A percentile compares a stretch with the other conserved stretches of the same genome.
Conservation (phyloP, 2,888 invertebrate genomes). For the Autographa gamma region DNA sequence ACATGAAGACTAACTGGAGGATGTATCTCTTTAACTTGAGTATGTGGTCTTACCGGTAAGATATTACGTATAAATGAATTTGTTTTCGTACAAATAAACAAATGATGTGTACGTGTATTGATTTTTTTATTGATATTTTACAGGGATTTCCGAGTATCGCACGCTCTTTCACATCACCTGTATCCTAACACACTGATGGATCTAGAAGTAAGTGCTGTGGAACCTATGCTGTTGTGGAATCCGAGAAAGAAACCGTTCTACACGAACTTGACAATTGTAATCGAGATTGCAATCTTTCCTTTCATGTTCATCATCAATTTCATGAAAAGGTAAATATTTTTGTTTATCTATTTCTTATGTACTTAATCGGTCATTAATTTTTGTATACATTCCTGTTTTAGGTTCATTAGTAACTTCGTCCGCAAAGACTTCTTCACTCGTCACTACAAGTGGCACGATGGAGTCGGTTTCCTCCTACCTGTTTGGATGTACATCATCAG, state of each 20-base stretch:
- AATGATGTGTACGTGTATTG: slow-evolving; percentile 9
- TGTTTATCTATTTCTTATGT: not conserved
- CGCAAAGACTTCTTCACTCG: slow-evolving; percentile 70
- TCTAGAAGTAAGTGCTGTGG: slow-evolving; percentile 91
- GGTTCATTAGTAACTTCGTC: slow-evolving; percentile 67
- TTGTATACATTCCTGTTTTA: slow-evolving; percentile 53
- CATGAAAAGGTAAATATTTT: slow-evolving; percentile 76
- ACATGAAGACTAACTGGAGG: slow-evolving; percentile 93
- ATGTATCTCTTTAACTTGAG: slow-evolving; percentile 93
- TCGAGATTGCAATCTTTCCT: slow-evolving; percentile 81
- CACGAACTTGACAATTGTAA: slow-evolving; percentile 83
- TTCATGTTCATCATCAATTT: slow-evolving; percentile 76
- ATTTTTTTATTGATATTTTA: slow-evolving; percentile 52
- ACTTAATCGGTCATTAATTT: not conserved
- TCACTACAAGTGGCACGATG: slow-evolving; percentile 78
- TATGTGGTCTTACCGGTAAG: slow-evolving; percentile 90
- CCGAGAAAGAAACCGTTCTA: slow-evolving; percentile 87
- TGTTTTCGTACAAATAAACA: not conserved
- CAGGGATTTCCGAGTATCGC: slow-evolving; percentile 93
- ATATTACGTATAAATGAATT: too few relatives aligned
- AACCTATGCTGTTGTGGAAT: slow-evolving; percentile 92
- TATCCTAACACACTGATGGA: slow-evolving; percentile 94
- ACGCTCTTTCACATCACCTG: slow-evolving; percentile 94
- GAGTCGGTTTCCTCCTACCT: slow-evolving; percentile 77
- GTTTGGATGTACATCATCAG: slow-evolving; percentile 79